Conservation (phyloP, 2,888 invertebrate species). For the Lasioglossum calceatum region DNA sequence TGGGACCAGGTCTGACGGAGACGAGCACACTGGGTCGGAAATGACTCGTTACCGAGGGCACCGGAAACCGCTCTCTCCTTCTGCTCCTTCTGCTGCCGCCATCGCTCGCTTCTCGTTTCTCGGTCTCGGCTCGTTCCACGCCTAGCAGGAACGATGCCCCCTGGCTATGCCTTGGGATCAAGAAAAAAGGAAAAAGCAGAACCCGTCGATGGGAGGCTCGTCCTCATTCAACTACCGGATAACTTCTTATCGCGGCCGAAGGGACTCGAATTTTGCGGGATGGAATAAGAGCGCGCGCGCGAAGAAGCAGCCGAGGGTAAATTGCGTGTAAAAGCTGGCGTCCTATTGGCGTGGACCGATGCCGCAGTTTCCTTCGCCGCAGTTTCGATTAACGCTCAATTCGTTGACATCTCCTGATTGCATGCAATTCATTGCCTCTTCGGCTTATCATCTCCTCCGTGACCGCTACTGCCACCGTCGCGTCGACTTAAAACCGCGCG, state of each 20-base stretch:
- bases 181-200: conserved; percentile 23
- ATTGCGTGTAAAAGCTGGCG: conserved; percentile 28
- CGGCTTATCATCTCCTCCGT: neutral
- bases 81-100: conserved; percentile 50
- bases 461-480: neutral
- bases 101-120: conserved; percentile 15
- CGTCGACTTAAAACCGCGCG: neutral
- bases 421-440: neutral
- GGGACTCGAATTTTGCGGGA: conserved; percentile 40
- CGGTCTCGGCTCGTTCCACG: conserved; percentile 42
- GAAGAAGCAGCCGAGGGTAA: conserved; percentile 4
- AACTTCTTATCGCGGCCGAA: conserved; percentile 59
- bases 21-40: conserved; percentile 73
- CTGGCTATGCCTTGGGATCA: conserved; percentile 42
- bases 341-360: neutral
- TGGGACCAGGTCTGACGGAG: conserved; percentile 41
- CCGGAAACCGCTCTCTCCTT: conserved; percentile 79
- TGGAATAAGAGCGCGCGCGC: neutral
- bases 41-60: conserved; percentile 81
- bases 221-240: conserved; percentile 42
- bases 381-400: neutral
- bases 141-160: conserved; percentile 51
- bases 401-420: neutral
- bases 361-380: neutral
- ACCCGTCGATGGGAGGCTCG: conserved; percentile 23